Evolutionary conservation across 1,140 invertebrate genomes (phyloP).

Genomic region (Solen grandis): DNA sequence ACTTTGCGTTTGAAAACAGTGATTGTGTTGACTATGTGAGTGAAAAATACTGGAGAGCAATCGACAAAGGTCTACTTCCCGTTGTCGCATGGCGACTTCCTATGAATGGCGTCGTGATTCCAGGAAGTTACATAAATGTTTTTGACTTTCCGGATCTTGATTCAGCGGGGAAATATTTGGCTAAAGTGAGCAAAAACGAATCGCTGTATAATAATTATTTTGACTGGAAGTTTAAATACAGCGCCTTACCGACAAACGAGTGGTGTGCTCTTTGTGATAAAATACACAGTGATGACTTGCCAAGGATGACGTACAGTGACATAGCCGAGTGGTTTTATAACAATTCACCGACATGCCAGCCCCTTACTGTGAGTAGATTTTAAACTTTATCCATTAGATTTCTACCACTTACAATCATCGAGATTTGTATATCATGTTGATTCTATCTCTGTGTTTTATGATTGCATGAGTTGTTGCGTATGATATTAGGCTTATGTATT

Average conservation of each 20-base stretch:
- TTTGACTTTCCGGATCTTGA: slow-evolving; percentile 12
- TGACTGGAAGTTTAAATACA: neutral
- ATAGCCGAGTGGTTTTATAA: neutral
- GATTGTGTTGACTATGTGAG: slow-evolving; percentile 77
- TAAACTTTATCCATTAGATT: no score
- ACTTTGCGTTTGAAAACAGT: slow-evolving; percentile 77
- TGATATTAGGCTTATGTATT: no score
- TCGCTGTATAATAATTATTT: slow-evolving; percentile 21
- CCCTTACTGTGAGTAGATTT: neutral
- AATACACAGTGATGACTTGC: neutral
- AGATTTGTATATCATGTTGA: neutral
- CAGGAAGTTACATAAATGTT: slow-evolving; percentile 19
- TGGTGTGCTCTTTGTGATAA: slow-evolving; percentile 2
- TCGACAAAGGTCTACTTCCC: slow-evolving; percentile 62
- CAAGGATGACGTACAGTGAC: neutral
- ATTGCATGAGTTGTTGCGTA: no score
- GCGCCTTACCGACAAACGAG: neutral
- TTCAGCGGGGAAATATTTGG: neutral
- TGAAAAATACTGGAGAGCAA: slow-evolving; percentile 75
- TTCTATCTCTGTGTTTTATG: neutral
- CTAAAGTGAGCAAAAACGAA: slow-evolving; percentile 5
- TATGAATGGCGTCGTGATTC: slow-evolving; percentile 11
- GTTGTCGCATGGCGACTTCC: slow-evolving; percentile 53
- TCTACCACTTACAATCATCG: neutral
- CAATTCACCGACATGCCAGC: neutral